These are phyloP conservation scores for Mylabris phalerata DNA, from an alignment of 1,140 invertebrate species.

Conservation along the genomic window DNA sequence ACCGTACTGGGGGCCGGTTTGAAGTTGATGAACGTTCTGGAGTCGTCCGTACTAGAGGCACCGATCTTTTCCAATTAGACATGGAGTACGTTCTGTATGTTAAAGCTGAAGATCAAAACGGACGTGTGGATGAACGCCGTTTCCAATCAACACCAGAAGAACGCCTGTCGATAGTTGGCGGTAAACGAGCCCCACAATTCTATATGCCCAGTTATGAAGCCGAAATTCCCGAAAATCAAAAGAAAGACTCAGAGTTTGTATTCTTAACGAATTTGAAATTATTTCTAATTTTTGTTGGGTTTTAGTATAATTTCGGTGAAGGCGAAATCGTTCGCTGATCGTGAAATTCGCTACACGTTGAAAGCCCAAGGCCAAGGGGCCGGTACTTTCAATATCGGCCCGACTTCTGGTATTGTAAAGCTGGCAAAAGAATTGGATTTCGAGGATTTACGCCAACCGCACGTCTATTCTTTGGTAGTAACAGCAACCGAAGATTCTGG, in stretches of 20 bases:
- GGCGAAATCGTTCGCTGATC: conserved; percentile 91
- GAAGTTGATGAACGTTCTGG: conserved; percentile 59
- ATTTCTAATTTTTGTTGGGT: conserved; percentile 32
- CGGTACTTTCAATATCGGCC: conserved; percentile 91
- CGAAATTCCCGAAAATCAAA: conserved; percentile 92
- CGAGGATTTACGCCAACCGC: conserved; percentile 86
- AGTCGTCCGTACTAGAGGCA: conserved; percentile 84
- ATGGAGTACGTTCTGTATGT: conserved; percentile 96
- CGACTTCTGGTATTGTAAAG: conserved; percentile 88
- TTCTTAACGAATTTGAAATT: neutral
- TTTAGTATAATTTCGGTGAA: conserved; percentile 91
- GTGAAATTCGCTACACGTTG: conserved; percentile 88
- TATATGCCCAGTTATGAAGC: conserved; percentile 89
- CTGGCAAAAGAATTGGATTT: conserved; percentile 92
- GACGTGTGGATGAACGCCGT: conserved; percentile 76
- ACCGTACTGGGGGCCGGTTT: conserved; percentile 63
- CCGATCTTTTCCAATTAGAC: conserved; percentile 86
- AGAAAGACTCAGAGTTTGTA: conserved; percentile 91
- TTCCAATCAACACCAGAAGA: conserved; percentile 90
- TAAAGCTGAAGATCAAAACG: conserved; percentile 92
- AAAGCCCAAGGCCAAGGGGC: conserved; percentile 91
- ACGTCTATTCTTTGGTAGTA: conserved; percentile 85
- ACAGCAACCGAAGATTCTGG: conserved; percentile 94
- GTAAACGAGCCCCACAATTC: conserved; percentile 89
- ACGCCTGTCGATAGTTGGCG: conserved; percentile 84